A percentile compares a stretch with the other conserved stretches of the same genome.
Conservation (phyloP, 2,888 invertebrate species). For the Trachelus iudaicus region DNA sequence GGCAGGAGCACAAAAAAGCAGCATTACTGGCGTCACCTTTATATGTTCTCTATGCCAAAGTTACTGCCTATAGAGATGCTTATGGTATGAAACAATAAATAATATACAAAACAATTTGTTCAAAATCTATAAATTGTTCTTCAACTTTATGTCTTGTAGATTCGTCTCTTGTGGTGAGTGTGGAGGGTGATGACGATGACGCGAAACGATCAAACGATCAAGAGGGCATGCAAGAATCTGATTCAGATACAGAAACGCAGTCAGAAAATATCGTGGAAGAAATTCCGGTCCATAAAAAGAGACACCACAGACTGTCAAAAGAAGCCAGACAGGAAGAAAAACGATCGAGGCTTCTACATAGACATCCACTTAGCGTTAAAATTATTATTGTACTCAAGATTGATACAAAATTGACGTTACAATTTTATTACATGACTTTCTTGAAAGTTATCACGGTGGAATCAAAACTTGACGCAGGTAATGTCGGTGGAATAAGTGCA, state of each 20-base stretch:
- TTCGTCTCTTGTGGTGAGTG: constrained; percentile 48
- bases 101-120: constrained; percentile 28
- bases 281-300: constrained; percentile 70
- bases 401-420: constrained; percentile 74
- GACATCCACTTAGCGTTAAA: constrained; percentile 79
- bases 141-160: constrained; percentile 36
- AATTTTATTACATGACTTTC: constrained; percentile 77
- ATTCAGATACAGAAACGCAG: constrained; percentile 75
- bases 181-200: constrained; percentile 69
- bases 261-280: constrained; percentile 66
- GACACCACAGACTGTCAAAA: constrained; percentile 74
- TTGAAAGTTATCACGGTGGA: constrained; percentile 81
- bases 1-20: constrained; percentile 81
- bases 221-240: constrained; percentile 74
- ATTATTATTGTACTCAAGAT: constrained; percentile 73
- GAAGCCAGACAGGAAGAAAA: constrained; percentile 78
- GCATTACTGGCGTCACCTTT: constrained; percentile 82
- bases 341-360: constrained; percentile 74
- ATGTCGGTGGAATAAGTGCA: constrained; percentile 71
- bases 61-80: constrained; percentile 83
- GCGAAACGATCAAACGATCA: constrained; percentile 67
- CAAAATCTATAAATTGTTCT: constrained; percentile 64
- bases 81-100: constrained; percentile 66
- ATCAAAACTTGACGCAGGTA: constrained; percentile 70
- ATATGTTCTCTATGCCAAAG: constrained; percentile 88